Evolutionary conservation across 2,113 vertebrate genomes (phyloP), one percentile per base, ranked within the genome.

Genomic region (Aegithalos caudatus): DNA sequence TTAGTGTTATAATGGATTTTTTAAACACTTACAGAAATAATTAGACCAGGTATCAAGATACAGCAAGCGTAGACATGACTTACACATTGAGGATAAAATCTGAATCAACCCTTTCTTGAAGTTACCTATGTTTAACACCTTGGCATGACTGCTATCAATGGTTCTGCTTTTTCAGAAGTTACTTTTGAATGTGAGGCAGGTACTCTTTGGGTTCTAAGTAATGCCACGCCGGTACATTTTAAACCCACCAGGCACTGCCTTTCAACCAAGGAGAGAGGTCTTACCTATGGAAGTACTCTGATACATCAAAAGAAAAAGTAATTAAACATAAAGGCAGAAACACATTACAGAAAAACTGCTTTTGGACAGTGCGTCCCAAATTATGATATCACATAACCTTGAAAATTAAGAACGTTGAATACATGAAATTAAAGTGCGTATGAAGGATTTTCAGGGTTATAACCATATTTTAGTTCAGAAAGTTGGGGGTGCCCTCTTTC

Each of bases 1-100:
- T 94, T 86, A 95, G 80, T 27, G n/a, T 56, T 86, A 81, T 67
- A 86, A 92, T 56, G 31, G 67, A 81, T 81, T 94, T 88, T 94
- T 86, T 50, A 48, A 94, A 69, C 60, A 86, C 51, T 86, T 85
- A 14, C 22, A 74, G 54, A 95, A 97, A 94, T 92, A 92, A 92
- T 91, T 95, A 88, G 72, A 92, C 15, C 31, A 83, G 71, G 54
- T 88, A 86, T 42, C 50, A 73, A 90, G 65, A 83, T 35, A 53
- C 16, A 78, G 22, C 0, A 2, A 84, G 35, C 70, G 58, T 4
- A 12, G 15, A 37, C 42, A 54, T 7, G 20, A 51, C 35, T 44
- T 60, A 5, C 0, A 77, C 14, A 25, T n/a, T 51, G 44, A 80
- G 60, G 17, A 83, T 66, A 93, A 92, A 90, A 80, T 47, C 51